Percentiles rank a stretch among this genome's conserved stretches.
phyloP scores from a whole-genome alignment of 2,797 vertebrate genomes.

The Sebastes hubbsi region DNA sequence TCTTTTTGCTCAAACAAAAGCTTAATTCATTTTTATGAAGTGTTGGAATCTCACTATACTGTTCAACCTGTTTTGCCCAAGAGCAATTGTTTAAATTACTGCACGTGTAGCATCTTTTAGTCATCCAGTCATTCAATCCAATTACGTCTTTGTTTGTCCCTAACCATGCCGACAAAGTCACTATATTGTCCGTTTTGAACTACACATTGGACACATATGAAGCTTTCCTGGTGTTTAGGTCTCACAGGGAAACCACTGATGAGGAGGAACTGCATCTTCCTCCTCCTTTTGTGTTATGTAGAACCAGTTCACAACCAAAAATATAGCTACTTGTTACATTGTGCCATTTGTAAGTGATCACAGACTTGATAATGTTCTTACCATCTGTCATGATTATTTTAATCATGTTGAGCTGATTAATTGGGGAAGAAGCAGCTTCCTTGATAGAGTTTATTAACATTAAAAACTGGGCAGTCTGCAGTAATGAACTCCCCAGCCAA shows the following conservation, averaged over 20 bases:
- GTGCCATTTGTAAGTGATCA: neutral
- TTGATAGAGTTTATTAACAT: slow-evolving; percentile 1
- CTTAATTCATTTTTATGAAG: neutral
- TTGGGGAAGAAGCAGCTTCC: neutral
- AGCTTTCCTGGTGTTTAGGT: slow-evolving; percentile 27
- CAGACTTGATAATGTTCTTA: neutral
- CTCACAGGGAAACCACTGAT: slow-evolving; percentile 11
- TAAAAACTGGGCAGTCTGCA: slow-evolving; percentile 17
- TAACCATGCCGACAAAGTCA: neutral
- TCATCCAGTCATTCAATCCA: neutral
- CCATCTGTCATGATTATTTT: neutral
- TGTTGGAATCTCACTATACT: neutral
- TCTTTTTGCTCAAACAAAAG: neutral
- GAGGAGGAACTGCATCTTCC: neutral
- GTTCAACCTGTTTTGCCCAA: neutral
- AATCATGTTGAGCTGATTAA: neutral
- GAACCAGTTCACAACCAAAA: neutral
- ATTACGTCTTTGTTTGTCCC: neutral
- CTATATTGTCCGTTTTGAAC: neutral
- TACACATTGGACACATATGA: neutral
- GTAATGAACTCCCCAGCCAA: slow-evolving; percentile 32
- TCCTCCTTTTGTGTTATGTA: neutral
- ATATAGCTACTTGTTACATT: neutral
- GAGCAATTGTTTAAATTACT: neutral
- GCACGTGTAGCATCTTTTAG: neutral